Evolutionary conservation across 2,888 invertebrate species (phyloP).

Genomic region (Scrobipalpa costella): DNA sequence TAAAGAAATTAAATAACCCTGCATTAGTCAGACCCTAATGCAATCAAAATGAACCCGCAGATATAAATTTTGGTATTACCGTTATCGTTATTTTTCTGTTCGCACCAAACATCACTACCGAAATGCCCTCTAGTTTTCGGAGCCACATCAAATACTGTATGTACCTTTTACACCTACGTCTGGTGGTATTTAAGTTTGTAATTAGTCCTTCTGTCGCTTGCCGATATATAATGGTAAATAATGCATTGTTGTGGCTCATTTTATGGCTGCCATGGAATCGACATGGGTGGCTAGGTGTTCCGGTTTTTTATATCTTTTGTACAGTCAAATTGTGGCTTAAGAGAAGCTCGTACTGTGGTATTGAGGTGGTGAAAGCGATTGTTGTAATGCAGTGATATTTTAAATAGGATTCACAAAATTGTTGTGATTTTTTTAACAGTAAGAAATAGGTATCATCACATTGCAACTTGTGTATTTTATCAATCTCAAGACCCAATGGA

Average conservation of each 20-base stretch:
- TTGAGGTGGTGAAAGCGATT: constrained; percentile 7
- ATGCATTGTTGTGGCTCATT: constrained; percentile 77
- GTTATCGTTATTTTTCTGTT: no score
- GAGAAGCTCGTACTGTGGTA: not conserved
- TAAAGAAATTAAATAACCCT: no score
- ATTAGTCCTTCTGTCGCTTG: constrained; percentile 75
- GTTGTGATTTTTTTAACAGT: not conserved
- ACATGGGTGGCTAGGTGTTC: constrained; percentile 68
- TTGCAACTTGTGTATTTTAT: no score
- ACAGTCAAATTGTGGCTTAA: constrained; percentile 22
- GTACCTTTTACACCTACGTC: constrained; percentile 75
- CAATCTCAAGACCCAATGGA: no score
- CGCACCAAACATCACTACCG: not conserved
- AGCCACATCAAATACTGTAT: constrained; percentile 59
- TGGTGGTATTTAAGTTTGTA: constrained; percentile 69
- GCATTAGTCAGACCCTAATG: no score
- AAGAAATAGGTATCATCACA: no score
- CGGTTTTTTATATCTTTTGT: constrained; percentile 34
- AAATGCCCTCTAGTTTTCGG: constrained; percentile 41
- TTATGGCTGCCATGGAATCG: constrained; percentile 69
- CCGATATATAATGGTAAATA: constrained; percentile 80
- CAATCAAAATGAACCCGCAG: no score
- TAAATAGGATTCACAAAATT: not conserved
- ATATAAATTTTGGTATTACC: no score
- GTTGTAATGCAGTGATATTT: not conserved